Evolutionary conservation across 2,888 invertebrate genomes (phyloP), one percentile per base, ranked within the genome.

Genomic region (Lasioglossum lativentre): DNA sequence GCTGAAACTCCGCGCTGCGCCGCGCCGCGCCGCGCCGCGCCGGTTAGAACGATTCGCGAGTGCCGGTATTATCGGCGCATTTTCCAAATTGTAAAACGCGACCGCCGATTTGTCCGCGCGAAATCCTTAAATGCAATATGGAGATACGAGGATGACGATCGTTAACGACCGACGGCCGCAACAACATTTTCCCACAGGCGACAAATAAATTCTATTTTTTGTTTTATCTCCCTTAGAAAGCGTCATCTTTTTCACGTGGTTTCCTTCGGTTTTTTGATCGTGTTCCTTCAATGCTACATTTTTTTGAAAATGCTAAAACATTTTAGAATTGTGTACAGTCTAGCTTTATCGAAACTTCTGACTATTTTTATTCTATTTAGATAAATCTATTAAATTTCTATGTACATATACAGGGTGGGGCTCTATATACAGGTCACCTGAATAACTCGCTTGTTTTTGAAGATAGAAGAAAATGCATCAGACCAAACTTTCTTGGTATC

Each of bases 31-130:
- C 77, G 81, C 42, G 79, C 76, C 78, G 81, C 70, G 63, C 70
- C 75, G 85, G 80, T 78, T 73, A 80, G 83, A 78, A 76, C 56
- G 80, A 78, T 45, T 78, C 75, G 66, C 77, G 83, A 83, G 83
- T 78, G 83, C 38, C 59, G 83, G 82, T 75, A 86, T 86, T 86
- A 87, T 73, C 80, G 75, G 63, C 12, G 75, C 78, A 80, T 87
- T 86, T 83, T 78, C 86, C 75, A 87, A 86, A 87, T 78, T 80
- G 78, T 86, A 80, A 82, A 86, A 85, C 79, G 79, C 79, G 59
- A 34, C 45, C 38, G 40, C 59, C 73, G 72, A 81, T 86, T 83
- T 80, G 80, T 56, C 75, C 72, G 40, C 47, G 34, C 27, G 76
- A 86, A 86, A 84, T 79, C 81, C 76, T 86, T 87, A 79, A 81